Conservation (phyloP, 2,888 invertebrate species). For the Caenorhabditis wallacei region DNA sequence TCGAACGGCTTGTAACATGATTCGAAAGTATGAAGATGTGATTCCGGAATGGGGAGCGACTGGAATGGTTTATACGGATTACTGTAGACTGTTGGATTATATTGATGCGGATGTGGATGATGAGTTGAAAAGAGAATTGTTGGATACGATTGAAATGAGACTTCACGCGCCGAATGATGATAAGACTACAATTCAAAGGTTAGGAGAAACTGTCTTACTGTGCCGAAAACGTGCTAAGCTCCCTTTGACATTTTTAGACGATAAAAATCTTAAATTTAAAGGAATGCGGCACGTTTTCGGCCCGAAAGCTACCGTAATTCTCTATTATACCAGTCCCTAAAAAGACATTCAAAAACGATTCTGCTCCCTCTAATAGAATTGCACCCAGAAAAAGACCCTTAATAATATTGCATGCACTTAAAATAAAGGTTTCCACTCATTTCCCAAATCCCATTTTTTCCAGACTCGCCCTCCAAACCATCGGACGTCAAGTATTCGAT, state of each 20-base stretch:
- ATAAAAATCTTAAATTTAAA: no score
- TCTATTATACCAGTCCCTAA: no score
- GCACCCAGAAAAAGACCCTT: no score
- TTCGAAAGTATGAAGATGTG: constrained; percentile 60
- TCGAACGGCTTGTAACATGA: constrained; percentile 50
- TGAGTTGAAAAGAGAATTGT: constrained; percentile 24
- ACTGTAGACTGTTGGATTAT: constrained; percentile 47
- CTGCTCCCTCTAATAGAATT: no score
- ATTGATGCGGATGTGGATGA: constrained; percentile 52
- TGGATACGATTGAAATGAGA: constrained; percentile 58
- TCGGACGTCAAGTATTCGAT: constrained; percentile 56
- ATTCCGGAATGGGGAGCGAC: constrained; percentile 72
- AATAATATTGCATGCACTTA: no score
- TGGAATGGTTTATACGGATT: constrained; percentile 73
- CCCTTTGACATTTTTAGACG: no score
- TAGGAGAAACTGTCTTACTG: no score
- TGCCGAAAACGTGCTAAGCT: no score
- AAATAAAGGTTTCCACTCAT: no score
- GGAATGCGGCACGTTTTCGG: no score
- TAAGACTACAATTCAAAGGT: constrained; percentile 51
- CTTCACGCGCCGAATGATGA: constrained; percentile 64
- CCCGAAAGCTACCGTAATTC: no score
- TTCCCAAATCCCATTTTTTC: constrained; percentile 1
- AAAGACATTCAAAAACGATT: no score
- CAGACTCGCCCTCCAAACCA: constrained; percentile 61